These are phyloP conservation scores for Gracilinanus agilis DNA, from an alignment of 2,113 vertebrate genomes.

Conservation along the genomic window DNA sequence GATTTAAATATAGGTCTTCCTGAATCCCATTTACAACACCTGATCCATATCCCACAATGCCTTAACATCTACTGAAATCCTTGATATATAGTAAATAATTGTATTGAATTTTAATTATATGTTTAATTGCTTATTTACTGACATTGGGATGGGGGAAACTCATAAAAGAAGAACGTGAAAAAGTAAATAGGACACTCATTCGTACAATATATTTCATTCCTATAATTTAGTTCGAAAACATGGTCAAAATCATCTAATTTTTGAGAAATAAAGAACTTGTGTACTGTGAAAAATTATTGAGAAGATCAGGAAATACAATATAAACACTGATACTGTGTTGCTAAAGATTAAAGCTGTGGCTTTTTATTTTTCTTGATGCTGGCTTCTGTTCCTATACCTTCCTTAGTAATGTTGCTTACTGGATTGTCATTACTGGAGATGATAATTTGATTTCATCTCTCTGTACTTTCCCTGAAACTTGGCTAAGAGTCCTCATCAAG, in stretches of 20 bases:
- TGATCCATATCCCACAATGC: neutral
- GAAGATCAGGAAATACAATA: slow-evolving; percentile 46
- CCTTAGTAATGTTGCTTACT: slow-evolving; percentile 37
- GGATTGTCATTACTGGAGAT: neutral
- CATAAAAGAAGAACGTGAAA: neutral
- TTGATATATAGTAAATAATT: neutral
- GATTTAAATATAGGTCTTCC: neutral
- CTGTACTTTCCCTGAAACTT: slow-evolving; percentile 35
- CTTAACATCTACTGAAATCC: neutral
- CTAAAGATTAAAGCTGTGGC: slow-evolving; percentile 45
- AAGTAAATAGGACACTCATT: neutral
- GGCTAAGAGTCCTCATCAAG: slow-evolving; percentile 70
- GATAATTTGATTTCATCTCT: slow-evolving; percentile 17
- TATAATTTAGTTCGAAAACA: slow-evolving; percentile 37
- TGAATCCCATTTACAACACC: neutral
- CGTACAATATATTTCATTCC: slow-evolving; percentile 34
- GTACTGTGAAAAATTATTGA: neutral
- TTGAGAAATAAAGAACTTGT: slow-evolving; percentile 18
- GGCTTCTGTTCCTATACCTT: slow-evolving; percentile 16
- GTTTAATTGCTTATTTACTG: neutral
- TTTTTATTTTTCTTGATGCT: slow-evolving; percentile 55
- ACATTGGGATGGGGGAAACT: neutral
- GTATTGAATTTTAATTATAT: neutral
- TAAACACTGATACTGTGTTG: slow-evolving; percentile 34
- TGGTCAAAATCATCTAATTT: slow-evolving; percentile 33